These are phyloP conservation scores for Mimachlamys varia DNA, from an alignment of 2,888 invertebrate genomes.

Conservation along the genomic window DNA sequence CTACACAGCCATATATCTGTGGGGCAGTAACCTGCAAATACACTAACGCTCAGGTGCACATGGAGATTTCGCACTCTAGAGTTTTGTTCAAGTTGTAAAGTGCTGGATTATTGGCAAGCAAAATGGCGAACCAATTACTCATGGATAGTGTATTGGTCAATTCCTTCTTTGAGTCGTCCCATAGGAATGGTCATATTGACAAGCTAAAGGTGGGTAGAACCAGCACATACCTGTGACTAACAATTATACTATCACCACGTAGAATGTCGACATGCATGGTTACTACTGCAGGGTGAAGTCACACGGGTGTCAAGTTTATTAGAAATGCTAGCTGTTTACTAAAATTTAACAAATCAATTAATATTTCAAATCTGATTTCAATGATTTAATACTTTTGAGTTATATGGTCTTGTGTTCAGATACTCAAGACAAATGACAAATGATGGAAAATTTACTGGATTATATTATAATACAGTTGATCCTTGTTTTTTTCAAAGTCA, in stretches of 20 bases:
- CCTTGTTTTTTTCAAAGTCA: no score
- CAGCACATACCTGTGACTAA: not conserved
- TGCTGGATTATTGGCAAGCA: not conserved
- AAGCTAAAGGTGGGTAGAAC: not conserved
- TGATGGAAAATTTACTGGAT: no score
- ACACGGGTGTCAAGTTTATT: no score
- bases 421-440: no score
- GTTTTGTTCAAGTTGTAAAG: not conserved
- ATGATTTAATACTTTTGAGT: no score
- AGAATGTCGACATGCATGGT: no score
- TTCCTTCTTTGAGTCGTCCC: not conserved
- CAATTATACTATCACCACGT: not conserved
- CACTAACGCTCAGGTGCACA: not conserved
- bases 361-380: no score
- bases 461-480: no score
- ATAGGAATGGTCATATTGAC: slow-evolving; percentile 12
- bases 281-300: no score
- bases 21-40: not conserved
- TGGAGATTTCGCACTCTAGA: not conserved
- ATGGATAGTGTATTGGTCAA: slow-evolving; percentile 15
- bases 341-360: no score
- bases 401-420: no score
- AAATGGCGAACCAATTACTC: not conserved
- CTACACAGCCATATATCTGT: not conserved
- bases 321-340: no score